Evolutionary conservation across 1,140 invertebrate species (phyloP), one percentile per base, ranked within the genome.

Genomic region (Globodera ellingtonae): DNA sequence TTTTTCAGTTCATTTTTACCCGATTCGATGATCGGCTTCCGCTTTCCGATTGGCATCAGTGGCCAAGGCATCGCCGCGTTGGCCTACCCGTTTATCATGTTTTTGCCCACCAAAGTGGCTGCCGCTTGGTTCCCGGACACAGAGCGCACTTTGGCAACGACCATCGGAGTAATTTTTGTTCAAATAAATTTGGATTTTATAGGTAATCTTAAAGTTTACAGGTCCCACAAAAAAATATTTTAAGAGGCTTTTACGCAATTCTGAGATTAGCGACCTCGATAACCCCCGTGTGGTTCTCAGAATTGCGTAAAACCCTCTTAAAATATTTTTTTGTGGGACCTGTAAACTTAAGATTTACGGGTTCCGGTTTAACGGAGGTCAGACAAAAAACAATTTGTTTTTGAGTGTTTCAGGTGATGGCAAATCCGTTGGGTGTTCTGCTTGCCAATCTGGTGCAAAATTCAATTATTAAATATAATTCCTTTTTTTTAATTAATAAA

Each of bases 71-170:
- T 89, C 35, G 89, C 87, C 4, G 87, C 87, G 46, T 52, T 87
- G 15, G 88, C 87, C 3, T 89, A 89, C 67, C 87, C 87, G 9
- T 89, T 89, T 70, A 89, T 89, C 67, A 89, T 89, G 87, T 89
- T 89, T 79, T 74, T 89, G 48, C 88, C 88, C 46, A 86, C 87
- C n/a, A 86, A 86, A 75, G 81, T 89, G 3, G 88, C 87, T 8
- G 88, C 82, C 18, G 79, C 89, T 18, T 89, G 87, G 87, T 89
- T 89, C 78, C 87, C 87, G 4, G 84, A 84, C 50, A 88, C 81
- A 50, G 87, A 89, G 72, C 88, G 87, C 44, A 87, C 86, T 13
- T 65, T 89, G 13, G 87, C 87, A 15, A 89, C 87, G 3, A 89
- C 88, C 18, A 84, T 88, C 50, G 88, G 84, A 47, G 73, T 69